These are phyloP conservation scores for Myotis planiceps DNA, from an alignment of 2,797 vertebrate genomes.

Conservation along the genomic window DNA sequence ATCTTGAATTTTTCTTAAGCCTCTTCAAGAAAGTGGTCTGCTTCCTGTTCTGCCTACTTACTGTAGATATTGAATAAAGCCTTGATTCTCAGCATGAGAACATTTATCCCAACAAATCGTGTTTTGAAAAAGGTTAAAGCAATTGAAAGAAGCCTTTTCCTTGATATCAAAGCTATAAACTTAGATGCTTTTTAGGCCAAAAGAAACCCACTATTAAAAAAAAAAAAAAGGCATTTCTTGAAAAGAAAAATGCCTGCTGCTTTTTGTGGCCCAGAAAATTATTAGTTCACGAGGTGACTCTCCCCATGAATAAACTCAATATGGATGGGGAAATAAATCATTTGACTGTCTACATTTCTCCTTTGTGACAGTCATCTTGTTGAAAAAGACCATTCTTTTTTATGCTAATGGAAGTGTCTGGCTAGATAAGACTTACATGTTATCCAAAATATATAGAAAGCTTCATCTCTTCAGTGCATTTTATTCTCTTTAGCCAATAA, in stretches of 20 bases:
- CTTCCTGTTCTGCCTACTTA: not conserved
- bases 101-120: slow-evolving; percentile 72
- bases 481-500: slow-evolving; percentile 50
- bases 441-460: slow-evolving; percentile 58
- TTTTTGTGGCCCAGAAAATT: slow-evolving; percentile 73
- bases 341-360: slow-evolving; percentile 40
- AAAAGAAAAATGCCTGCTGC: slow-evolving; percentile 63
- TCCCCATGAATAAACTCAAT: slow-evolving; percentile 66
- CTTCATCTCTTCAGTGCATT: not conserved
- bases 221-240: slow-evolving; percentile 38
- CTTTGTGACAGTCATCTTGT: slow-evolving; percentile 66
- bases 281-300: slow-evolving; percentile 74
- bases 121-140: slow-evolving; percentile 73
- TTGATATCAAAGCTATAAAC: slow-evolving; percentile 64
- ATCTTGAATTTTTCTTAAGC: slow-evolving; percentile 50
- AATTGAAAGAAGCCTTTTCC: slow-evolving; percentile 70
- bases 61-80: not conserved
- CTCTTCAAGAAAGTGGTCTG: slow-evolving; percentile 7
- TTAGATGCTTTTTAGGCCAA: slow-evolving; percentile 52
- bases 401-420: slow-evolving; percentile 68
- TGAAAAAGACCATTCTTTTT: slow-evolving; percentile 65
- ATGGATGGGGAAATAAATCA: slow-evolving; percentile 63
- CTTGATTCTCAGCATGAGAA: slow-evolving; percentile 57
- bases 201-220: slow-evolving; percentile 53
- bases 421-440: slow-evolving; percentile 36